phyloP scores from a whole-genome alignment of 2,888 invertebrate species.

The Deilephila porcellus region DNA sequence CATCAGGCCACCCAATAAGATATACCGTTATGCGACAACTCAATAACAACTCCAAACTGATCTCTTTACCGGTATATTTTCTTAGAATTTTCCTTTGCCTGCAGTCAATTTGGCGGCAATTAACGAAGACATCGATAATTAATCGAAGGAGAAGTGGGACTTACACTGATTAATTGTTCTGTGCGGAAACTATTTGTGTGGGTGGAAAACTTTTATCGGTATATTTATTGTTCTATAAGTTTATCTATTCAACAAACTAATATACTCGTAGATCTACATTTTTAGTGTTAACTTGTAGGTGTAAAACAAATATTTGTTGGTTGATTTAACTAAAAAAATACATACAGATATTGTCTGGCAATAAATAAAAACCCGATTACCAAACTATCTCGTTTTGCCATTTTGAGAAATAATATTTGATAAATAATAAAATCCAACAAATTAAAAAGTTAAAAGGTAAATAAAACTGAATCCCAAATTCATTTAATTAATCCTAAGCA shows the following conservation, averaged over 20 bases:
- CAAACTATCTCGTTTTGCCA: too few relatives aligned
- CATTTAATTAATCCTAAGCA: slow-evolving; percentile 4
- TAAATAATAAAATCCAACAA: too few relatives aligned
- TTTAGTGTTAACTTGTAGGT: too few relatives aligned
- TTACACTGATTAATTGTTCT: not conserved
- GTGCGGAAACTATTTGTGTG: not conserved
- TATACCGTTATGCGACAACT: slow-evolving; percentile 24
- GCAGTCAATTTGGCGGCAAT: not conserved
- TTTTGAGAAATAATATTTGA: too few relatives aligned
- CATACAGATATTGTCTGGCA: too few relatives aligned
- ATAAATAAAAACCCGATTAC: too few relatives aligned
- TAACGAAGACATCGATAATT: not conserved
- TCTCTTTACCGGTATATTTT: slow-evolving; percentile 7
- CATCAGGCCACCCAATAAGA: slow-evolving; percentile 24
- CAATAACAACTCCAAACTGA: slow-evolving; percentile 17
- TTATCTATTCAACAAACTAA: not conserved
- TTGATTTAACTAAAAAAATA: too few relatives aligned
- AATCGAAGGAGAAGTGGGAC: not conserved
- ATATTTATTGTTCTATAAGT: too few relatives aligned
- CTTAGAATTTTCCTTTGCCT: not conserved
- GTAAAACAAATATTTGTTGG: not conserved
- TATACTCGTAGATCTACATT: too few relatives aligned
- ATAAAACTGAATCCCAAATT: not conserved
- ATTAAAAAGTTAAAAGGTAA: not conserved
- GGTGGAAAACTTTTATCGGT: too few relatives aligned